Percentiles rank a stretch among this genome's conserved stretches.
Evolutionary conservation across 1,140 invertebrate genomes (phyloP).

Genomic region (Sinonovacula constricta): DNA sequence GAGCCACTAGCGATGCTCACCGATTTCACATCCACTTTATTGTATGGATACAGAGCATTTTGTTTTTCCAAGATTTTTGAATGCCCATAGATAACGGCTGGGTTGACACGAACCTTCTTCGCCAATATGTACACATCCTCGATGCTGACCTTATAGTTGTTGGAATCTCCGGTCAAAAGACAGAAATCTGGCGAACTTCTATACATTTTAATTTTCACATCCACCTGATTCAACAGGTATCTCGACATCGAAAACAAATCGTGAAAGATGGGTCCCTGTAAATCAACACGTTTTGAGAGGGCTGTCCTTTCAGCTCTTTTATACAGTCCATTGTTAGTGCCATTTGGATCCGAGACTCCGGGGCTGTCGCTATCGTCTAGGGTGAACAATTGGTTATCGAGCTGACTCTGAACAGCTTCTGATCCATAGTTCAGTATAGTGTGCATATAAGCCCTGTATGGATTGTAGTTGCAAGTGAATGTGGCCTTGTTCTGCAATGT

Average conservation of each 20-base stretch:
- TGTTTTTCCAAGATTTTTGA: conserved; percentile 19
- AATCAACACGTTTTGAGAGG: background rate
- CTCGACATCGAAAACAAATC: conserved; percentile 9
- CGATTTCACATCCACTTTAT: conserved; percentile 5
- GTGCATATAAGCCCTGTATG: conserved; percentile 1
- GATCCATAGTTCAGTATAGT: conserved; percentile 12
- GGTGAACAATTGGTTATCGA: background rate
- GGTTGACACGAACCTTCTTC: conserved; percentile 15
- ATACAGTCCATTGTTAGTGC: conserved; percentile 1
- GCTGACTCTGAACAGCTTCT: background rate
- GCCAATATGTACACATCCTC: conserved; percentile 26
- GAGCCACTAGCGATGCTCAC: conserved; percentile 25
- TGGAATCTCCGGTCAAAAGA: conserved; percentile 8
- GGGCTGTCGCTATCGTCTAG: background rate
- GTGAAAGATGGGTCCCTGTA: background rate
- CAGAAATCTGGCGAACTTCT: background rate
- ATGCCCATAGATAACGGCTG: conserved; percentile 16
- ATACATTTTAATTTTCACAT: conserved; percentile 20
- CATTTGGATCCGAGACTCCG: background rate
- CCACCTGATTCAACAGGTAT: conserved; percentile 39
- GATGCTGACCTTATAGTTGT: conserved; percentile 9
- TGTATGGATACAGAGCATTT: conserved; percentile 33
- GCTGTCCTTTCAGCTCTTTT: background rate
- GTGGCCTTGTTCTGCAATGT: conserved; percentile 10
- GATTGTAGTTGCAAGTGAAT: background rate